Conservation (phyloP, 2,888 invertebrate species). For the Volucella bombylans region DNA sequence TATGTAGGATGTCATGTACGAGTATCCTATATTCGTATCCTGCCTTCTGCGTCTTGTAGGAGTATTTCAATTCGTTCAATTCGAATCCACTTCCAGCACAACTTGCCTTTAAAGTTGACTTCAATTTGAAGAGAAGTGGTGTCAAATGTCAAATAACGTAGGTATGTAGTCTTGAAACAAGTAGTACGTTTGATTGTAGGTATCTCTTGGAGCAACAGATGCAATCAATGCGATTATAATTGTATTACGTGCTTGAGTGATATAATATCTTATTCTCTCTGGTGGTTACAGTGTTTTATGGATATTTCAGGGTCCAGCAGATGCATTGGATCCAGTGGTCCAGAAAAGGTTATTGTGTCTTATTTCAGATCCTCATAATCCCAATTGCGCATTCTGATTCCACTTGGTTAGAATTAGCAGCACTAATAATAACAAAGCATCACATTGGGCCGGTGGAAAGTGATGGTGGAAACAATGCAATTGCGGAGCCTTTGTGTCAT, state of each 20-base stretch:
- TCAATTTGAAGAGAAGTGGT: slow-evolving; percentile 2
- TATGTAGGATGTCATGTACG: no score
- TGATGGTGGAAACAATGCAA: no score
- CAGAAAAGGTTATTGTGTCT: background rate
- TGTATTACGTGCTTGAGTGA: slow-evolving; percentile 29
- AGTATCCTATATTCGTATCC: no score
- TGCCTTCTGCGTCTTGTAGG: background rate
- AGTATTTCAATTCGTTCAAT: background rate
- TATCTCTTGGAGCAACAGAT: background rate
- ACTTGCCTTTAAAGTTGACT: slow-evolving; percentile 27
- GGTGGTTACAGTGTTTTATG: background rate
- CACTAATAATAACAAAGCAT: no score
- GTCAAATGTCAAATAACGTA: background rate
- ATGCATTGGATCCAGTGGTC: background rate
- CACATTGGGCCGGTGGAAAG: no score
- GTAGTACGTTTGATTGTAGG: slow-evolving; percentile 1
- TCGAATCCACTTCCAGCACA: slow-evolving; percentile 4
- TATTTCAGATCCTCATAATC: no score
- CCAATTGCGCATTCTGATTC: no score
- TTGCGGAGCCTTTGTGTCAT: no score
- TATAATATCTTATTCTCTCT: slow-evolving; percentile 5
- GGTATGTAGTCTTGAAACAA: background rate
- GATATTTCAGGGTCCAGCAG: background rate
- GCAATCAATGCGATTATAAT: slow-evolving; percentile 46
- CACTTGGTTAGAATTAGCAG: no score